phyloP scores from a whole-genome alignment of 2,888 invertebrate species.

The Craniophora ligustri region DNA sequence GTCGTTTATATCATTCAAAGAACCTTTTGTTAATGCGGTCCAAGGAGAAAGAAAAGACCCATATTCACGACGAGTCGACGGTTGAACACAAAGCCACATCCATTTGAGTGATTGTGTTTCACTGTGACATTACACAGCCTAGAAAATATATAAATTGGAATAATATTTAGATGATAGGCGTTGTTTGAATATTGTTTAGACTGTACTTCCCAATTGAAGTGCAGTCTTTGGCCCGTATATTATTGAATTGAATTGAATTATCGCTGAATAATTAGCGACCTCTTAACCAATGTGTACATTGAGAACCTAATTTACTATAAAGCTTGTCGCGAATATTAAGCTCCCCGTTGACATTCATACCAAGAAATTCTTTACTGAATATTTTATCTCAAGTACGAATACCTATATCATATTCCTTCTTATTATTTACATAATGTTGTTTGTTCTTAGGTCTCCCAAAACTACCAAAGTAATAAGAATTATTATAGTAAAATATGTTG shows the following conservation, averaged over 20 bases:
- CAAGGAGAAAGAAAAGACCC: constrained; percentile 10
- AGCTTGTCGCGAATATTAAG: too few species aligned
- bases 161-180: too few species aligned
- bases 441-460: constrained; percentile 6
- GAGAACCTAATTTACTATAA: not conserved
- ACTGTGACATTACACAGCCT: not conserved
- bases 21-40: constrained; percentile 20
- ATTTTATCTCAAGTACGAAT: too few species aligned
- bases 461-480: constrained; percentile 8
- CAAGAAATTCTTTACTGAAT: too few species aligned
- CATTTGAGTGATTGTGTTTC: constrained; percentile 5
- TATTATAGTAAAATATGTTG: constrained; percentile 18
- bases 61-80: constrained; percentile 21
- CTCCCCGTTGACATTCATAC: too few species aligned
- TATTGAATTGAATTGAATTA: not conserved
- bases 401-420: constrained; percentile 1
- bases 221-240: too few species aligned
- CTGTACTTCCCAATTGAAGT: too few species aligned
- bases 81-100: constrained; percentile 16
- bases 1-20: constrained; percentile 8
- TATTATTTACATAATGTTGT: constrained; percentile 9
- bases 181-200: too few species aligned
- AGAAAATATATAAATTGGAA: not conserved
- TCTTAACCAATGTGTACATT: not conserved
- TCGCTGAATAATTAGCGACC: not conserved